Evolutionary conservation across 92 coral and sea anemone genomes (phyloP).

Genomic region (Zoanthus solanderi): DNA sequence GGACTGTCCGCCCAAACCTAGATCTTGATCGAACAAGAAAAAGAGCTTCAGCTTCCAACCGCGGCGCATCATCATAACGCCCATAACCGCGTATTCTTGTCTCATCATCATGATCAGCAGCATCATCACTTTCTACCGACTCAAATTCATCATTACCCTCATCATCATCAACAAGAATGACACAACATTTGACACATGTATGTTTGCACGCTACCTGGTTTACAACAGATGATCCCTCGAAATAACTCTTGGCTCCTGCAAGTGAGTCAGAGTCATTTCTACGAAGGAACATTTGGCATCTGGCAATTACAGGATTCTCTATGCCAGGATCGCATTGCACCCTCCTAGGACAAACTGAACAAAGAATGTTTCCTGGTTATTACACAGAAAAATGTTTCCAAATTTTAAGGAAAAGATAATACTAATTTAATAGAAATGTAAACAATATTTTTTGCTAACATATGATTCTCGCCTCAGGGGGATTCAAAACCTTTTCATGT

Average conservation of each 20-base stretch:
- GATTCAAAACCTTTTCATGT: conserved; percentile 4
- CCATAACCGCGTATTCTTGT: conserved; percentile 20
- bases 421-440: conserved; percentile 4
- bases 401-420: conserved; percentile 1
- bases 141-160: conserved; percentile 51
- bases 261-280: conserved; percentile 55
- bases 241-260: conserved; percentile 62
- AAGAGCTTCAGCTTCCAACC: background rate
- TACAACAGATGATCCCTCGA: conserved; percentile 56
- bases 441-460: conserved; percentile 5
- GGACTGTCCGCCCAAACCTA: conserved; percentile 26
- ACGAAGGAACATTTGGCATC: conserved; percentile 65
- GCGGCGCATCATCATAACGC: background rate
- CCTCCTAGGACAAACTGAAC: conserved; percentile 65
- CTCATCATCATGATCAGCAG: conserved; percentile 49
- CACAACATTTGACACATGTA: conserved; percentile 7
- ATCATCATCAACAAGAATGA: conserved; percentile 1
- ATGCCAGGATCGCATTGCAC: conserved; percentile 69
- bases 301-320: conserved; percentile 70
- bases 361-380: conserved; percentile 16
- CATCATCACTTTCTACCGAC: conserved; percentile 27
- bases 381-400: conserved; percentile 3
- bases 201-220: conserved; percentile 59
- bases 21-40: conserved; percentile 10
- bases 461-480: background rate